A percentile compares a stretch with the other conserved stretches of the same genome.
phyloP scores from a whole-genome alignment of 2,113 vertebrate genomes.

The Sisor rabdophorus region DNA sequence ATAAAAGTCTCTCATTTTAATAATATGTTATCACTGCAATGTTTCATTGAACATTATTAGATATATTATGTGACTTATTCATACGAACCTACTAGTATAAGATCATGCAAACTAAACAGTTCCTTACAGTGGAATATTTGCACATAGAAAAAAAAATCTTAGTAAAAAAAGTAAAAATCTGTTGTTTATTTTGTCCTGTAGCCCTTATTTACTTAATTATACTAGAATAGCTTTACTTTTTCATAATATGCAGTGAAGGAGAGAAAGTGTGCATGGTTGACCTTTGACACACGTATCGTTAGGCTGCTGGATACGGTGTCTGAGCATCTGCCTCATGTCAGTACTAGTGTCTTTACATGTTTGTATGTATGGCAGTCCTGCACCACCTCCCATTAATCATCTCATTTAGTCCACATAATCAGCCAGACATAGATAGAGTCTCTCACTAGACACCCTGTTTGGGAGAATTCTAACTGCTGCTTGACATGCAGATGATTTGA shows the following conservation, averaged over 20 bases:
- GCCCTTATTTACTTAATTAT: background rate
- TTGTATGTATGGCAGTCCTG: conserved; percentile 31
- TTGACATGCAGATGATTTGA: conserved; percentile 27
- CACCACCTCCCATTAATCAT: conserved; percentile 42
- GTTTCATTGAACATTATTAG: background rate
- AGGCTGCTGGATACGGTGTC: conserved; percentile 38
- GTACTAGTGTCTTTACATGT: conserved; percentile 22
- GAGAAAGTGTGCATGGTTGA: conserved; percentile 16
- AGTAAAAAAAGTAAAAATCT: background rate
- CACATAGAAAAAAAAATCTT: background rate
- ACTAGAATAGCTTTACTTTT: conserved; percentile 34
- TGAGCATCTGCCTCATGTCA: conserved; percentile 45
- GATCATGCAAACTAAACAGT: background rate
- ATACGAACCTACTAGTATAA: too few species aligned
- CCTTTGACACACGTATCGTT: background rate
- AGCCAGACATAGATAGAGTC: conserved; percentile 10
- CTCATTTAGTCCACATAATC: conserved; percentile 30
- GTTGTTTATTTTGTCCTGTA: background rate
- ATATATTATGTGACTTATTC: too few species aligned
- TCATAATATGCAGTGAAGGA: conserved; percentile 38
- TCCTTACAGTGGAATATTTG: background rate
- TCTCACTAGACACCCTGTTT: conserved; percentile 26
- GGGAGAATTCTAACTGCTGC: conserved; percentile 21
- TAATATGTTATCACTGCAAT: too few species aligned
- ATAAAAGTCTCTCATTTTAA: too few species aligned